These are phyloP conservation scores for Drosophila obscura DNA, from an alignment of 1,140 invertebrate species.

Conservation along the genomic window DNA sequence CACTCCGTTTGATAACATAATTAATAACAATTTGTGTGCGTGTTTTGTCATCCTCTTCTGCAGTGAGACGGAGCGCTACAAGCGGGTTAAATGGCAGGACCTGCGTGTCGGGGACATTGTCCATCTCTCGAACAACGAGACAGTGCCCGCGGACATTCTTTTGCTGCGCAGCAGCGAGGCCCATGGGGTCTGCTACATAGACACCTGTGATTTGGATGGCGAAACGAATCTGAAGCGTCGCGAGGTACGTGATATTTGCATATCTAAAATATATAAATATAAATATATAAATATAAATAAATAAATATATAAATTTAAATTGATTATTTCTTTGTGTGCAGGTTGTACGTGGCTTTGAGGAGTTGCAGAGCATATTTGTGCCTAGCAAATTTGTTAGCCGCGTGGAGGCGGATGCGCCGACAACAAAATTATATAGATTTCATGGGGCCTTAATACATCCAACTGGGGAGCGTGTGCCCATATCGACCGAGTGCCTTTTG, in stretches of 20 bases:
- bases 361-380: conserved; percentile 89
- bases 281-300: not conserved
- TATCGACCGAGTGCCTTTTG: conserved; percentile 96
- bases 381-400: conserved; percentile 92
- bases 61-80: conserved; percentile 93
- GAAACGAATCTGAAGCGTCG: conserved; percentile 99
- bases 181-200: conserved; percentile 97
- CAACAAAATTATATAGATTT: conserved; percentile 98
- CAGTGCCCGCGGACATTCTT: conserved; percentile 97
- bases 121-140: conserved; percentile 97
- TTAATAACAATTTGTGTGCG: not conserved
- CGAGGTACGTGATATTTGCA: conserved; percentile 86
- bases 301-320: conserved; percentile 6
- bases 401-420: conserved; percentile 96
- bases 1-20: conserved; percentile 1
- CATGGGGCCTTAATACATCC: conserved; percentile 94
- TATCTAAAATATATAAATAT: not conserved
- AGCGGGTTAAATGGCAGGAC: conserved; percentile 94
- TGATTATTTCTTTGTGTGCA: conserved; percentile 23
- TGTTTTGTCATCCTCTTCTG: conserved; percentile 9
- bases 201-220: conserved; percentile 99
- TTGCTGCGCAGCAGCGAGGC: conserved; percentile 95
- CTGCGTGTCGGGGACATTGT: conserved; percentile 97
- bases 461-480: conserved; percentile 90
- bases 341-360: conserved; percentile 84